These are phyloP conservation scores for Leucophenga montana DNA, from an alignment of 2,888 invertebrate genomes.

Conservation along the genomic window DNA sequence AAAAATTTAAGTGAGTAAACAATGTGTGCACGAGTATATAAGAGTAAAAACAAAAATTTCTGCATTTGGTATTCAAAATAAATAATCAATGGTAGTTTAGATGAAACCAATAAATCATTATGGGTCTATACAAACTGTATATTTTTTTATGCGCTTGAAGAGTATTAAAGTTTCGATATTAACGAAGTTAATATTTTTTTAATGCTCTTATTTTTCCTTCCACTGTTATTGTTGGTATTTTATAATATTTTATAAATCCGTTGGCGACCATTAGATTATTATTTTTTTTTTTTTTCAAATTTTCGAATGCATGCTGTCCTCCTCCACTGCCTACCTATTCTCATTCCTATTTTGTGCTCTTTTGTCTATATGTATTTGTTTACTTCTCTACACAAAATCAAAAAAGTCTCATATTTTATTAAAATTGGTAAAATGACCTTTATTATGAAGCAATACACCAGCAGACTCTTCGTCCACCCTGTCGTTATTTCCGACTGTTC, in stretches of 20 bases:
- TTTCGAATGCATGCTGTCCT: background rate
- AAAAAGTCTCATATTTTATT: conserved; percentile 70
- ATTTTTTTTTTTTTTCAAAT: background rate
- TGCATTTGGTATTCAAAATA: too few relatives aligned
- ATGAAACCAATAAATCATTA: too few relatives aligned
- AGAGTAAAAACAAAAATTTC: too few relatives aligned
- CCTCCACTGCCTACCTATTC: background rate
- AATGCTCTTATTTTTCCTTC: background rate
- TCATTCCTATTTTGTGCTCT: background rate
- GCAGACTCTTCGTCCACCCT: conserved; percentile 23
- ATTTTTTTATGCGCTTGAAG: too few relatives aligned
- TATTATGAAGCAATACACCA: conserved; percentile 43
- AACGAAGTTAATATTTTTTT: too few relatives aligned
- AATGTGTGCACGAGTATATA: too few relatives aligned
- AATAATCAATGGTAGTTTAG: too few relatives aligned
- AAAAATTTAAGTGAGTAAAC: too few relatives aligned
- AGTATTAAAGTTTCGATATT: too few relatives aligned
- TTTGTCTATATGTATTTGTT: background rate
- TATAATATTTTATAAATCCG: background rate
- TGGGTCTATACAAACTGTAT: too few relatives aligned
- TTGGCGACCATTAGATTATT: conserved; percentile 1
- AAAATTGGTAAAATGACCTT: conserved; percentile 68
- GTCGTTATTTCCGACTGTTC: conserved; percentile 35
- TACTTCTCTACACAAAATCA: conserved; percentile 42
- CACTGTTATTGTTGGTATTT: background rate